A percentile compares a stretch with the other conserved stretches of the same genome.
Conservation (phyloP, 2,113 vertebrate genomes). For the Apistogramma diplotaenia region DNA sequence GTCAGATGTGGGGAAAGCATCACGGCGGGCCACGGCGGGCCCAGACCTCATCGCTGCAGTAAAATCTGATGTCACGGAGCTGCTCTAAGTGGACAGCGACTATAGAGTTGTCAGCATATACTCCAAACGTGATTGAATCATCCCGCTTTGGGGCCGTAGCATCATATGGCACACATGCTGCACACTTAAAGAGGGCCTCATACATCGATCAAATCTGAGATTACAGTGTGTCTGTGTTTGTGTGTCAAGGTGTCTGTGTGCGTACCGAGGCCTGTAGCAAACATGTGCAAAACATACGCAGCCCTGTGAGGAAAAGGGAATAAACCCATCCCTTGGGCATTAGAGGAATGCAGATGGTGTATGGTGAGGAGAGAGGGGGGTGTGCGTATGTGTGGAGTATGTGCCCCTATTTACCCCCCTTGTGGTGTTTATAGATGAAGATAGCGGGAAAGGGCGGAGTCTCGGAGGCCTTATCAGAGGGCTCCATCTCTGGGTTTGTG, state of each 20-base stretch:
- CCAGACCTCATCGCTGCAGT: constrained; percentile 30
- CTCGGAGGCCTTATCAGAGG: constrained; percentile 43
- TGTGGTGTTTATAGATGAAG: constrained; percentile 28
- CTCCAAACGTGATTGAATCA: constrained; percentile 48
- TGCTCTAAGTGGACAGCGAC: constrained; percentile 47
- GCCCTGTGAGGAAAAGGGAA: constrained; percentile 1
- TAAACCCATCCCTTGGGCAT: constrained; percentile 51
- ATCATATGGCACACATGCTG: constrained; percentile 56
- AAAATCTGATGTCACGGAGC: constrained; percentile 28
- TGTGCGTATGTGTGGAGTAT: background rate
- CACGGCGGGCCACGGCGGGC: background rate
- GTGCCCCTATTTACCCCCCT: background rate
- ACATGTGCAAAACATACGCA: constrained; percentile 59
- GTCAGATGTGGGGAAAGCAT: constrained; percentile 59
- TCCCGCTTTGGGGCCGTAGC: constrained; percentile 43
- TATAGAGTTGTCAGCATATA: constrained; percentile 30
- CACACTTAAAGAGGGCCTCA: constrained; percentile 33
- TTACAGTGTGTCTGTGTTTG: constrained; percentile 46
- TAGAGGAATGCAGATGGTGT: constrained; percentile 55
- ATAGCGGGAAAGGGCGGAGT: constrained; percentile 9
- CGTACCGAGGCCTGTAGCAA: background rate
- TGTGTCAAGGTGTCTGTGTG: constrained; percentile 51
- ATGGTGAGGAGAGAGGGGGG: background rate
- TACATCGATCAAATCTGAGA: constrained; percentile 56
- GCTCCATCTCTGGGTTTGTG: constrained; percentile 43